Percentiles rank a stretch among this genome's conserved stretches.
Evolutionary conservation across 2,888 invertebrate genomes (phyloP).

Genomic region (Liopterus haemorrhoidalis): DNA sequence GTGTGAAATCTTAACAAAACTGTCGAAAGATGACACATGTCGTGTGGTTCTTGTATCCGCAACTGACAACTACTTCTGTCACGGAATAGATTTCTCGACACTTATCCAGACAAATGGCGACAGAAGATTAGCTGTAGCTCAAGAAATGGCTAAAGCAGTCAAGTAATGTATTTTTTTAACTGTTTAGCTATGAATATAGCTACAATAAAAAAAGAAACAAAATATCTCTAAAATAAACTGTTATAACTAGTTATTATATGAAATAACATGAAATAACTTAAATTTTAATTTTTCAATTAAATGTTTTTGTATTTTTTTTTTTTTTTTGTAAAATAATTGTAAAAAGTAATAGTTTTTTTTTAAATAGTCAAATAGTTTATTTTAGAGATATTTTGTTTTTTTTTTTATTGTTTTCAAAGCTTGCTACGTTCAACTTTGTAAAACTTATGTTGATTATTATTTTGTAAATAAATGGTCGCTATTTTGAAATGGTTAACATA

Average conservation of each 20-base stretch:
- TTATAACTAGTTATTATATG: background rate
- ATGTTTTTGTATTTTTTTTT: too few species aligned
- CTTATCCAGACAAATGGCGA: slow-evolving; percentile 57
- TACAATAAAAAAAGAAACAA: background rate
- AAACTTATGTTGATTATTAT: too few species aligned
- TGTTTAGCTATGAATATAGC: slow-evolving; percentile 10
- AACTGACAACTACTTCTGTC: slow-evolving; percentile 69
- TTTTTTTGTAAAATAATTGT: too few species aligned
- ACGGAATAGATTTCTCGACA: slow-evolving; percentile 72
- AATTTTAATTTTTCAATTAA: background rate
- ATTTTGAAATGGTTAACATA: too few species aligned
- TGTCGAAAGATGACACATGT: slow-evolving; percentile 59
- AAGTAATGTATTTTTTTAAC: slow-evolving; percentile 54
- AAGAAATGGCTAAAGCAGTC: slow-evolving; percentile 63
- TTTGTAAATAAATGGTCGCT: too few species aligned
- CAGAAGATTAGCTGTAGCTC: slow-evolving; percentile 57
- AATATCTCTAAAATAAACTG: background rate
- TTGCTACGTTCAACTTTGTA: too few species aligned
- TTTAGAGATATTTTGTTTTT: too few species aligned
- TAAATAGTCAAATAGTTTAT: too few species aligned
- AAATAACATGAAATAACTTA: background rate
- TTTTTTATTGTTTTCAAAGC: too few species aligned
- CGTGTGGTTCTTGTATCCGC: slow-evolving; percentile 68
- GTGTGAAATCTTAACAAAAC: slow-evolving; percentile 57
- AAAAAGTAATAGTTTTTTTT: too few species aligned